A percentile compares a stretch with the other conserved stretches of the same genome.
Evolutionary conservation across 2,888 invertebrate genomes (phyloP).

Genomic region (Sphaerophoria taeniata): DNA sequence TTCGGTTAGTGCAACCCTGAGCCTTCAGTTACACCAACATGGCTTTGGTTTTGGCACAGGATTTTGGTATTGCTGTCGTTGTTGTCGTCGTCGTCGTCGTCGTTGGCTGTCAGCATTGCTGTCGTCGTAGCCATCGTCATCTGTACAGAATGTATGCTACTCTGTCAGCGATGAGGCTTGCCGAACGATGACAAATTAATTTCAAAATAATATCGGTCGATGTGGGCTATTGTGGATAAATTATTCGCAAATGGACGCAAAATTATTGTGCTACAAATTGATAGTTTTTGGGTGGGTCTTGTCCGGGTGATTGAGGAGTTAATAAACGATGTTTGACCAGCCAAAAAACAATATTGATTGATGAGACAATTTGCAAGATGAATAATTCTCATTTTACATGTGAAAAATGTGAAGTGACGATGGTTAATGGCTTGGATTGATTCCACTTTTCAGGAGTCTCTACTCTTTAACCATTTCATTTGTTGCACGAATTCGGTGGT

Average conservation of each 20-base stretch:
- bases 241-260: conserved; percentile 65
- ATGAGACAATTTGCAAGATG: conserved; percentile 17
- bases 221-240: conserved; percentile 63
- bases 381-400: background rate
- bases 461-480: too few relatives aligned
- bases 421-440: background rate
- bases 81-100: conserved; percentile 23
- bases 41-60: conserved; percentile 4
- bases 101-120: conserved; percentile 4
- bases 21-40: conserved; percentile 2
- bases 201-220: conserved; percentile 55
- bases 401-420: background rate
- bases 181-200: conserved; percentile 71
- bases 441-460: background rate
- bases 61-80: conserved; percentile 28
- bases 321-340: conserved; percentile 61
- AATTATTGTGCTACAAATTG: conserved; percentile 65
- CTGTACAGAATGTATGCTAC: conserved; percentile 9
- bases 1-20: too few relatives aligned
- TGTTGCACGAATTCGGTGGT: too few relatives aligned
- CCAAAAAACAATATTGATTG: conserved; percentile 49
- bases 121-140: background rate
- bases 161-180: conserved; percentile 54
- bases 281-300: conserved; percentile 42
- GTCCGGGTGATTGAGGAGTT: conserved; percentile 59